Conservation (phyloP, 2,888 invertebrate genomes). For the Monopis laevigella region DNA sequence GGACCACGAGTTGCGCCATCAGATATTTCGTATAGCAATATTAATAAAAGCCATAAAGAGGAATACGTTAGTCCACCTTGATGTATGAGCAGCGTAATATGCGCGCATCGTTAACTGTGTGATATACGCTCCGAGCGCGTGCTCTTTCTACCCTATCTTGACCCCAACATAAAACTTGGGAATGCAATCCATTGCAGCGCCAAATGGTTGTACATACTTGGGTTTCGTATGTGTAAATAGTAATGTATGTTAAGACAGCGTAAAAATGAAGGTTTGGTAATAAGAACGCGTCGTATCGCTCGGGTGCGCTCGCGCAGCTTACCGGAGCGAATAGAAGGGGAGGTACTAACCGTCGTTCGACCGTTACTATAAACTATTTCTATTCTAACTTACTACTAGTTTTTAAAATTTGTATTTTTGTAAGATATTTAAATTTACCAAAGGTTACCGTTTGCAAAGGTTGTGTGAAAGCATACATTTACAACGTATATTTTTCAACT, state of each 20-base stretch:
- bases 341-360: slow-evolving; percentile 63
- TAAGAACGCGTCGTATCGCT: slow-evolving; percentile 59
- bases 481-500: too few relatives aligned
- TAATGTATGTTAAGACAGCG: slow-evolving; percentile 21
- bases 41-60: slow-evolving; percentile 25
- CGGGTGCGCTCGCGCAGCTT: slow-evolving; percentile 66
- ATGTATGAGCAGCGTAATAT: slow-evolving; percentile 38
- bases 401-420: too few relatives aligned
- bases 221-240: background rate
- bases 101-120: slow-evolving; percentile 53
- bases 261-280: slow-evolving; percentile 49
- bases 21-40: slow-evolving; percentile 19
- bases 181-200: slow-evolving; percentile 2
- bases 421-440: too few relatives aligned
- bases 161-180: background rate
- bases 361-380: slow-evolving; percentile 57
- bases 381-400: slow-evolving; percentile 5
- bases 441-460: too few relatives aligned
- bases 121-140: slow-evolving; percentile 41
- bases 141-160: slow-evolving; percentile 6
- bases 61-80: slow-evolving; percentile 33
- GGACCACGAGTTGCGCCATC: too few relatives aligned
- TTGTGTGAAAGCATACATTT: too few relatives aligned
- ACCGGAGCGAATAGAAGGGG: slow-evolving; percentile 67
- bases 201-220: background rate